These are phyloP conservation scores for Poecilia picta DNA, from an alignment of 2,797 vertebrate species.

Conservation along the genomic window DNA sequence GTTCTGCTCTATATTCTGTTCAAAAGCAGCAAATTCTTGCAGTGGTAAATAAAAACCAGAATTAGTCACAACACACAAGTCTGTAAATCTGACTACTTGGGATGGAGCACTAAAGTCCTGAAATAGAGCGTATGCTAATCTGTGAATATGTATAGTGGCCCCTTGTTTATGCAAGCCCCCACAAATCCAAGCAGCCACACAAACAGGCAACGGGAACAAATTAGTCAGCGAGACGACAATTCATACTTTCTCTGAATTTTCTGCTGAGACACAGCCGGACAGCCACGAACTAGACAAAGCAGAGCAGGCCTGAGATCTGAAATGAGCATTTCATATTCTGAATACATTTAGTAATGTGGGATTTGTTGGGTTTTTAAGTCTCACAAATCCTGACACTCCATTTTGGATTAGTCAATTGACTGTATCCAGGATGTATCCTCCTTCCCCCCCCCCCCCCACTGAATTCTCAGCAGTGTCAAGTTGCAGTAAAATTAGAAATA, in stretches of 20 bases:
- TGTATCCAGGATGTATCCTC: constrained; percentile 70
- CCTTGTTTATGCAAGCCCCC: constrained; percentile 67
- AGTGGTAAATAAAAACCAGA: constrained; percentile 45
- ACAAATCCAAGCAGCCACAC: constrained; percentile 59
- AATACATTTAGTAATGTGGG: too few species aligned
- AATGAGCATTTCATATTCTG: constrained; percentile 53
- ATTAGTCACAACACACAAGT: constrained; percentile 52
- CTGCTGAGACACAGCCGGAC: constrained; percentile 44
- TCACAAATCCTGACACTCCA: constrained; percentile 68
- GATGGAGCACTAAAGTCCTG: constrained; percentile 52
- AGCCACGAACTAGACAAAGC: constrained; percentile 28
- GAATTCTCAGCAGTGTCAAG: constrained; percentile 75
- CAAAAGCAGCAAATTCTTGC: constrained; percentile 46
- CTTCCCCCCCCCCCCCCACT: constrained; percentile 28
- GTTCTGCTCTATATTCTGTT: constrained; percentile 14
- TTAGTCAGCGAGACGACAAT: constrained; percentile 55
- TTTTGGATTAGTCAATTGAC: constrained; percentile 74
- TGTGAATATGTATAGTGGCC: constrained; percentile 64
- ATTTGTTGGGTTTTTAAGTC: too few species aligned
- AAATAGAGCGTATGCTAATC: constrained; percentile 73
- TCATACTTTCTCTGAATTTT: constrained; percentile 42
- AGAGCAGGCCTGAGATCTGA: constrained; percentile 29
- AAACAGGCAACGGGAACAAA: constrained; percentile 51
- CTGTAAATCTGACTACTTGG: constrained; percentile 54
- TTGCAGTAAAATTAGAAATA: constrained; percentile 79